Conservation (phyloP, 2,888 invertebrate genomes). For the Eucriotettix oculatus region DNA sequence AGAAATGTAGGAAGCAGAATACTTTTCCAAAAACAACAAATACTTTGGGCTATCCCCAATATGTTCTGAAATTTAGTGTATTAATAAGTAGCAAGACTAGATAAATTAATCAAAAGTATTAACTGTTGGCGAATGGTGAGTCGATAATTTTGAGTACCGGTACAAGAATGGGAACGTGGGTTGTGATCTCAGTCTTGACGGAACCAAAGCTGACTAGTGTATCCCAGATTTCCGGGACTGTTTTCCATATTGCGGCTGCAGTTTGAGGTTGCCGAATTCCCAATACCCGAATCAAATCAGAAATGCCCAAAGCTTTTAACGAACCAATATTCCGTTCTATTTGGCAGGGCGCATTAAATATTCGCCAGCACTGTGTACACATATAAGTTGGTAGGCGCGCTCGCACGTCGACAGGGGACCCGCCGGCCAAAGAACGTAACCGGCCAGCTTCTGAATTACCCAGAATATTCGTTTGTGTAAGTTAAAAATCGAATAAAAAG, state of each 20-base stretch:
- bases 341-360: neutral
- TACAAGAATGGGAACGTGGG: no score
- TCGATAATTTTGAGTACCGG: no score
- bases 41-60: no score
- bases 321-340: neutral
- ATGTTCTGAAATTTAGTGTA: no score
- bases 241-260: neutral
- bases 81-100: no score
- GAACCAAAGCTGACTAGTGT: no score
- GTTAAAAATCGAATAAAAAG: constrained; percentile 2
- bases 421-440: neutral
- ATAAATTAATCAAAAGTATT: no score
- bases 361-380: neutral
- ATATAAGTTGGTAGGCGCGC: neutral
- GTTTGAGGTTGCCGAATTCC: neutral
- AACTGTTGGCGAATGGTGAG: no score
- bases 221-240: no score
- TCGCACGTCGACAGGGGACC: neutral
- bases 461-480: constrained; percentile 2
- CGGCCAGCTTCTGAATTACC: neutral
- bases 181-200: no score
- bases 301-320: neutral
- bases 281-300: neutral
- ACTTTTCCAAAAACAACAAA: no score
- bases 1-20: no score